Conservation (phyloP, 1,140 invertebrate species). For the Drosophila melanica region DNA sequence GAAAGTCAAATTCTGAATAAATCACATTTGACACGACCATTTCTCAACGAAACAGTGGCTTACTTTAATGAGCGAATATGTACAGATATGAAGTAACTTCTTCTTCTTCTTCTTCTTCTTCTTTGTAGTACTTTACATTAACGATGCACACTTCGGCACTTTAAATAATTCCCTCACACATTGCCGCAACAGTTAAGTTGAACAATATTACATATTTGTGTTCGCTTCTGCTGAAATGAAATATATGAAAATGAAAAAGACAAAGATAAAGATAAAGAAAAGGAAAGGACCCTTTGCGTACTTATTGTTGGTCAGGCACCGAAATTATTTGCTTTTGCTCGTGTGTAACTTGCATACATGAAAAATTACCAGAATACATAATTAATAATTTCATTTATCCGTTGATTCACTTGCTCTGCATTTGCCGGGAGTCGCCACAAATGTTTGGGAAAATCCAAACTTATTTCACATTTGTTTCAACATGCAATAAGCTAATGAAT, state of each 20-base stretch:
- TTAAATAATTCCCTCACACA: constrained; percentile 11
- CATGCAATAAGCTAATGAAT: no score
- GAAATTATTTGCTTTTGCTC: not conserved
- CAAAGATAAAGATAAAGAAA: not conserved
- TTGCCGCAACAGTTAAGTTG: constrained; percentile 36
- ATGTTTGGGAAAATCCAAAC: not conserved
- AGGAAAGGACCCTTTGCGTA: constrained; percentile 30
- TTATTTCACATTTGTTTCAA: no score
- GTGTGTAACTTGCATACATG: constrained; percentile 22
- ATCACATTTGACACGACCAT: constrained; percentile 26
- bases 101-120: no score
- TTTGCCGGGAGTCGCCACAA: constrained; percentile 20
- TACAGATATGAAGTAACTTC: not conserved
- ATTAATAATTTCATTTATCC: constrained; percentile 72
- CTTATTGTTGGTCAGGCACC: constrained; percentile 10
- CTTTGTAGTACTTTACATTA: not conserved
- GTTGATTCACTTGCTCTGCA: constrained; percentile 36
- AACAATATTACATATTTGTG: constrained; percentile 65
- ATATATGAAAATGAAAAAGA: constrained; percentile 1
- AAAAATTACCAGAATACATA: constrained; percentile 60
- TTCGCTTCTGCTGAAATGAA: constrained; percentile 48
- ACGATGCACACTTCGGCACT: constrained; percentile 21
- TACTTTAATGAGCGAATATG: not conserved
- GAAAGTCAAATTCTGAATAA: constrained; percentile 17
- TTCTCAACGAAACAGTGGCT: constrained; percentile 1